Evolutionary conservation across 2,888 invertebrate species (phyloP), one percentile per base, ranked within the genome.

Genomic region (Electrophaes corylata): DNA sequence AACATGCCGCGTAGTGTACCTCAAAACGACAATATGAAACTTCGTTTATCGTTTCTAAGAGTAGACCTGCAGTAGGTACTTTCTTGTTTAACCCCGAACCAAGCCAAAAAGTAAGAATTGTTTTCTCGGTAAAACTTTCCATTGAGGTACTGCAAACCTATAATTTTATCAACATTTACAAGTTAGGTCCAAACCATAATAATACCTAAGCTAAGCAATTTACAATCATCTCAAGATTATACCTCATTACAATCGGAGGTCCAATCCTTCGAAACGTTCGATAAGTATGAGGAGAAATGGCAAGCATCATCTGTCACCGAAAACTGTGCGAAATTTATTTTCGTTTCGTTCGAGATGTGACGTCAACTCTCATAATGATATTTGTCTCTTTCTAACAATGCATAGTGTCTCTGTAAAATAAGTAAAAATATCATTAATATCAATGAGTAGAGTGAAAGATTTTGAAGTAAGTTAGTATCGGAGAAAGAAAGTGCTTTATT

Each of bases 181-280:
- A 19, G 39, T 33, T 40, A 43, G 14, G 49, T 47, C 16, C 14
- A 16, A 39, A 48, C 23, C 44, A 35, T 49, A 49, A 49, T 49
- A 40, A 31, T 14, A 49, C 14, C 14, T 47, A 48, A 57, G 47
- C 19, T 26, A 51, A 58, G 62, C 62, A 56, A 60, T 65, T 58
- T 59, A 40, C 39, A 54, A 54, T 12, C 26, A 20, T 61, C 44
- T 62, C 65, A 62, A 62, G 65, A 62, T 58, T 54, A 40, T 16
- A 60, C n/a, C 62, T 65, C 58, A 62, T 65, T 62, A 65, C 51
- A 39, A 54, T 48, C 35, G 57, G 60, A 4, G 37, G 37, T 37
- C 37, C 10, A 10, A 37, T 37, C 6, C 16, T 35, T 37, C 10
- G 16, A 16, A 16, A 10, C 16, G 16, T 16, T 16, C 37, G 37